phyloP scores from a whole-genome alignment of 2,888 invertebrate genomes.

The Chloroclysta siterata region DNA sequence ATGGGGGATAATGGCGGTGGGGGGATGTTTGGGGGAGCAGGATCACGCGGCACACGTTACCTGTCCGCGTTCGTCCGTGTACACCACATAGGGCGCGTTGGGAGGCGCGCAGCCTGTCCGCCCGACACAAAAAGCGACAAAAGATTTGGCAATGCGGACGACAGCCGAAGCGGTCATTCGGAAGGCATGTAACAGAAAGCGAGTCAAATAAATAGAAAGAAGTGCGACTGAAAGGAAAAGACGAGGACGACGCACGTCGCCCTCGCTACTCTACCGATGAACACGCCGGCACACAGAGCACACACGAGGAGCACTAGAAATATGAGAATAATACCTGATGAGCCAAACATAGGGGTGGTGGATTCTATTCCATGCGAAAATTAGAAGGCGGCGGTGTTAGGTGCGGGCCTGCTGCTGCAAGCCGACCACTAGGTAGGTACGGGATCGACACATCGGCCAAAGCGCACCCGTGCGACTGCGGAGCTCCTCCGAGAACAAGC shows the following conservation, averaged over 20 bases:
- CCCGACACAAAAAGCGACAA: slow-evolving; percentile 82
- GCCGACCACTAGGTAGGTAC: slow-evolving; percentile 77
- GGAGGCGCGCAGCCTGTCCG: slow-evolving; percentile 89
- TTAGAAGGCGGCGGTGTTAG: slow-evolving; percentile 84
- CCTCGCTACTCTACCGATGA: slow-evolving; percentile 72
- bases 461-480: slow-evolving; percentile 82
- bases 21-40: slow-evolving; percentile 34
- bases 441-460: slow-evolving; percentile 80
- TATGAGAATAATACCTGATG: slow-evolving; percentile 84
- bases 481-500: slow-evolving; percentile 79
- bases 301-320: slow-evolving; percentile 81
- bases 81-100: slow-evolving; percentile 97
- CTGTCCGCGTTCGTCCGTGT: slow-evolving; percentile 98
- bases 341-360: slow-evolving; percentile 84
- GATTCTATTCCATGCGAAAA: slow-evolving; percentile 84
- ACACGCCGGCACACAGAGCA: slow-evolving; percentile 79
- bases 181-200: slow-evolving; percentile 86
- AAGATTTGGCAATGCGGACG: slow-evolving; percentile 78
- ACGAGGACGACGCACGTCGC: slow-evolving; percentile 67
- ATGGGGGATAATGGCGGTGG: slow-evolving; percentile 5
- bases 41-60: slow-evolving; percentile 87
- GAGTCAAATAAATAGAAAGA: slow-evolving; percentile 80
- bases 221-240: slow-evolving; percentile 74
- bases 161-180: slow-evolving; percentile 84
- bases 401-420: slow-evolving; percentile 81